phyloP scores from a whole-genome alignment of 2,113 vertebrate genomes.

The Alaudala cheleensis region DNA sequence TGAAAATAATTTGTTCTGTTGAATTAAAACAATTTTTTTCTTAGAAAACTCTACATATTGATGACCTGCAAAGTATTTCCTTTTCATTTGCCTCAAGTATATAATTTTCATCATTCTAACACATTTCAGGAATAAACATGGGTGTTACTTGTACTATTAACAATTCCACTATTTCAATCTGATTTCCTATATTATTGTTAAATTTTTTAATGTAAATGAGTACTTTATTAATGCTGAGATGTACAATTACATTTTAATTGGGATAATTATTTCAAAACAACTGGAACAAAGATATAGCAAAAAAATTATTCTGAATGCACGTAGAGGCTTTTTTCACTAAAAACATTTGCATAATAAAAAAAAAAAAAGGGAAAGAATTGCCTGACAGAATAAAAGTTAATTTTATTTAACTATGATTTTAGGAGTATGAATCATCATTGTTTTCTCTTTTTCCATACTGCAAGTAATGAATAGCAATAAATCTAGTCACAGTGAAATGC shows the following conservation, averaged over 20 bases:
- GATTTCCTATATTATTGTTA: neutral
- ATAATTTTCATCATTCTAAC: neutral
- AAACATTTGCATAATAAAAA: neutral
- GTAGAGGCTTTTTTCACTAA: neutral
- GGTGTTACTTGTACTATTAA: neutral
- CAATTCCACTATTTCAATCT: neutral
- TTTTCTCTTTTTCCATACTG: neutral
- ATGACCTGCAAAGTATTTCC: neutral
- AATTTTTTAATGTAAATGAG: neutral
- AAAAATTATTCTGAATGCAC: neutral
- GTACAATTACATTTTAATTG: neutral
- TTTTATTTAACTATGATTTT: neutral
- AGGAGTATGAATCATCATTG: neutral
- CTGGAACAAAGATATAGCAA: neutral
- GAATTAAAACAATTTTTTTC: neutral
- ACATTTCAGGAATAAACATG: neutral
- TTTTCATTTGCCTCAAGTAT: neutral
- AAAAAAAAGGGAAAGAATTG: neutral
- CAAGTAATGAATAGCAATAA: slow-evolving; percentile 27
- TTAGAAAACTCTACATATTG: neutral
- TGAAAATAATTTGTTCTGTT: neutral
- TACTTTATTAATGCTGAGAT: neutral
- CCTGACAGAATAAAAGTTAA: slow-evolving; percentile 14
- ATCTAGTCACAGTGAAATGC: neutral
- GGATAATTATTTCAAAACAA: neutral